phyloP scores from a whole-genome alignment of 2,113 vertebrate species.

The Scomber scombrus region DNA sequence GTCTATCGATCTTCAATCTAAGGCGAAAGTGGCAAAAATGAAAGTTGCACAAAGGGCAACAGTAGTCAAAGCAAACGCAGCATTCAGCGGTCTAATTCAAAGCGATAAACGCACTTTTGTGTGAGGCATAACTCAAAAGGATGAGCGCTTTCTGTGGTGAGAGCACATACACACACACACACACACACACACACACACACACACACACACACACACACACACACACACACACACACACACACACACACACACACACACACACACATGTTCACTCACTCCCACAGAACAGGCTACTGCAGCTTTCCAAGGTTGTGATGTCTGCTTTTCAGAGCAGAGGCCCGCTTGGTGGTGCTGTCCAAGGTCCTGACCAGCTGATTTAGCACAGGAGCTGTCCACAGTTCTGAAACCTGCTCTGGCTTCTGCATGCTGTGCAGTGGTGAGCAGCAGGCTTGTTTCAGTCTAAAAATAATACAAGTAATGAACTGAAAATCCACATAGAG shows the following conservation, averaged over 20 bases:
- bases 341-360: conserved; percentile 57
- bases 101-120: conserved; percentile 32
- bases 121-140: conserved; percentile 34
- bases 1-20: conserved; percentile 52
- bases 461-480: conserved; percentile 3
- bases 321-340: conserved; percentile 11
- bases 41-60: conserved; percentile 16
- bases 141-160: neutral
- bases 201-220: neutral
- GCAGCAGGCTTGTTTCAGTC: conserved; percentile 5
- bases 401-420: conserved; percentile 50
- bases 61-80: conserved; percentile 11
- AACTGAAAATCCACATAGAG: neutral
- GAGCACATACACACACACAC: neutral
- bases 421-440: neutral
- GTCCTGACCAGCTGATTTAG: conserved; percentile 54
- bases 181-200: too few relatives aligned
- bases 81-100: conserved; percentile 43
- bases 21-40: conserved; percentile 50
- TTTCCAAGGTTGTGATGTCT: conserved; percentile 44
- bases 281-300: conserved; percentile 28
- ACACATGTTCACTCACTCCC: neutral
- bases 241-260: neutral
- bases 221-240: neutral
- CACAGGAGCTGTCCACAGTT: conserved; percentile 60